phyloP scores from a whole-genome alignment of 2,113 vertebrate species.

The Otis tarda region DNA sequence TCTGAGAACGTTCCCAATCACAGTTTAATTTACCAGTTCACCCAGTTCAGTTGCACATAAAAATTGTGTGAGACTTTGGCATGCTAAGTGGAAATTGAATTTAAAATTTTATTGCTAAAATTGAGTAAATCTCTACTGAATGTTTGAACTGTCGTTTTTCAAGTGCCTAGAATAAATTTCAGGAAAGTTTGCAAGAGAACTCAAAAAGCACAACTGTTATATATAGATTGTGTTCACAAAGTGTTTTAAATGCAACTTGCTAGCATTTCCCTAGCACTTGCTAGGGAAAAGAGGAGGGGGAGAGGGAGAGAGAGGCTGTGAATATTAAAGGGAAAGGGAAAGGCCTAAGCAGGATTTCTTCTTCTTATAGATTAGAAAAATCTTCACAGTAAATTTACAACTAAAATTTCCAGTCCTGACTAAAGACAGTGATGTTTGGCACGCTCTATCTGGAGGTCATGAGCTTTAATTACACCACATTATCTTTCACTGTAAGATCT shows the following conservation, averaged over 20 bases:
- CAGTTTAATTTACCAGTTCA: constrained; percentile 37
- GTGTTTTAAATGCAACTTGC: neutral
- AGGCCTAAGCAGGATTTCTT: neutral
- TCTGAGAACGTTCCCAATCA: neutral
- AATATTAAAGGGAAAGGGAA: constrained; percentile 5
- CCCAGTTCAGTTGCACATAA: constrained; percentile 17
- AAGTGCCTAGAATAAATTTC: constrained; percentile 27
- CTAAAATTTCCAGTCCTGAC: constrained; percentile 34
- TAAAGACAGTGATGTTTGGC: constrained; percentile 20
- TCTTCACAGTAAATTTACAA: constrained; percentile 23
- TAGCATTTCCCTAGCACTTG: too few species aligned
- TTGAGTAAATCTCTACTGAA: constrained; percentile 11
- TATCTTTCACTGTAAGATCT: constrained; percentile 73
- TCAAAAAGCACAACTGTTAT: neutral
- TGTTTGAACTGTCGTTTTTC: constrained; percentile 30
- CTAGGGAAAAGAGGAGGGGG: neutral
- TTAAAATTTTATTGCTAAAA: constrained; percentile 45
- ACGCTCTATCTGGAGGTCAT: constrained; percentile 4
- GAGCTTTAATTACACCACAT: constrained; percentile 49
- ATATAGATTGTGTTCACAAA: neutral
- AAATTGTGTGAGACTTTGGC: neutral
- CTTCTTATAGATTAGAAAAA: constrained; percentile 21
- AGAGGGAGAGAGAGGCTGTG: neutral
- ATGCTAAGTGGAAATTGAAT: constrained; percentile 9
- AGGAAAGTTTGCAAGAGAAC: neutral